A percentile compares a stretch with the other conserved stretches of the same genome.
Conservation (phyloP, 2,797 vertebrate species). For the Onychomys arenicola region DNA sequence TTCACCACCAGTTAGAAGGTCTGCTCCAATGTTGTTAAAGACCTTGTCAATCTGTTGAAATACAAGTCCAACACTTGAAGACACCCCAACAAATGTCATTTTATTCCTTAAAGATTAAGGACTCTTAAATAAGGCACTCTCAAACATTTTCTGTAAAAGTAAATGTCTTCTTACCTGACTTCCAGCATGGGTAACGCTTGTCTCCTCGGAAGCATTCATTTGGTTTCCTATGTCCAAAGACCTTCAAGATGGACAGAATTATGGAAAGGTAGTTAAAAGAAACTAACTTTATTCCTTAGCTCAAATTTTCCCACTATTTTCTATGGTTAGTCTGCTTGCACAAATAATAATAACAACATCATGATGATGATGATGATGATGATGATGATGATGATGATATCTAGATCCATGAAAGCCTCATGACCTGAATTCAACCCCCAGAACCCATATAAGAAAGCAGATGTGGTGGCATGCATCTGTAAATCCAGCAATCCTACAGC, state of each 20-base stretch:
- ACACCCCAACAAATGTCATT: not conserved
- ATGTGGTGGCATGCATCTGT: too few relatives aligned
- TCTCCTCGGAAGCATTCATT: conserved; percentile 91
- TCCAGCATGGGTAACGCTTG: conserved; percentile 88
- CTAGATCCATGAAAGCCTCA: not conserved
- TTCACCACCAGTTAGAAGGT: conserved; percentile 87
- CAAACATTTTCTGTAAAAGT: not conserved
- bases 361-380: not conserved
- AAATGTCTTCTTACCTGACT: conserved; percentile 90
- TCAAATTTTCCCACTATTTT: not conserved
- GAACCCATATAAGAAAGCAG: not conserved
- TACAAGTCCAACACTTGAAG: conserved; percentile 43
- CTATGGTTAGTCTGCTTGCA: not conserved
- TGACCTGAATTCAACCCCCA: not conserved
- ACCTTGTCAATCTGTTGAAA: conserved; percentile 93
- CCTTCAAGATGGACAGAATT: conserved; percentile 74
- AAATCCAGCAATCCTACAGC: not conserved
- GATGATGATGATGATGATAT: not conserved
- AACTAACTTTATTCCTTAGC: conserved; percentile 39
- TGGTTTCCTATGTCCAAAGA: conserved; percentile 93
- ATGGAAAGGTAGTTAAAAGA: conserved; percentile 59
- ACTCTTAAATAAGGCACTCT: not conserved
- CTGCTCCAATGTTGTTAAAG: conserved; percentile 89
- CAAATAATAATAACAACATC: not conserved
- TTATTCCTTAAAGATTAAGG: conserved; percentile 47